phyloP scores from a whole-genome alignment of 2,888 invertebrate species.

The Nomada flava region DNA sequence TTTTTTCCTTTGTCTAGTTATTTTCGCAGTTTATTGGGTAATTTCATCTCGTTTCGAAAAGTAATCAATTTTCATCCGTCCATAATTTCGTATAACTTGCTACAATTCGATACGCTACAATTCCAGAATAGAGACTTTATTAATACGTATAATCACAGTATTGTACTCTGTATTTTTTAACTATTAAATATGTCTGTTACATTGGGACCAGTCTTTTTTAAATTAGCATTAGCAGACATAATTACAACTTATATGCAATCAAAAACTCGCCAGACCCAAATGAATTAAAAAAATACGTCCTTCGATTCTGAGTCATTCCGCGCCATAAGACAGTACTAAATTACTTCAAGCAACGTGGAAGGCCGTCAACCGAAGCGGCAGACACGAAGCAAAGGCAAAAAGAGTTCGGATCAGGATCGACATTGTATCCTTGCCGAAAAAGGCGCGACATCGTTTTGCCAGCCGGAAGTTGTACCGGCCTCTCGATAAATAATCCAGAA shows the following conservation, averaged over 20 bases:
- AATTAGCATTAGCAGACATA: background rate
- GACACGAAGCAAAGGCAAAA: conserved; percentile 18
- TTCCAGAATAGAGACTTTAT: too few relatives aligned
- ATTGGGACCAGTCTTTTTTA: too few relatives aligned
- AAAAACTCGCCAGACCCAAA: background rate
- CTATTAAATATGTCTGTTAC: too few relatives aligned
- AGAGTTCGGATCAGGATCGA: conserved; percentile 9
- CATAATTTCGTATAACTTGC: too few relatives aligned
- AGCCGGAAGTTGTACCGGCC: conserved; percentile 35
- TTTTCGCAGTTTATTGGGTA: too few relatives aligned
- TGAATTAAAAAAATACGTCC: conserved; percentile 6
- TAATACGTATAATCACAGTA: too few relatives aligned
- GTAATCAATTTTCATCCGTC: too few relatives aligned
- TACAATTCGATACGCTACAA: too few relatives aligned
- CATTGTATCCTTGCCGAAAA: conserved; percentile 34
- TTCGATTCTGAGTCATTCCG: conserved; percentile 24
- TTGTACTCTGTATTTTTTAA: too few relatives aligned
- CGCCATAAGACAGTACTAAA: conserved; percentile 13
- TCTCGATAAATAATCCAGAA: conserved; percentile 32
- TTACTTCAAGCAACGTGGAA: conserved; percentile 8
- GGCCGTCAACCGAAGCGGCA: conserved; percentile 8
- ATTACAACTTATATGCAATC: background rate
- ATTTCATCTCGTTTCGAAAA: too few relatives aligned
- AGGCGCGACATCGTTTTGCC: conserved; percentile 11
- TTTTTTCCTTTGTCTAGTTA: too few relatives aligned